Evolutionary conservation across 2,888 invertebrate genomes (phyloP).

Genomic region (Cheilosia vulpina): DNA sequence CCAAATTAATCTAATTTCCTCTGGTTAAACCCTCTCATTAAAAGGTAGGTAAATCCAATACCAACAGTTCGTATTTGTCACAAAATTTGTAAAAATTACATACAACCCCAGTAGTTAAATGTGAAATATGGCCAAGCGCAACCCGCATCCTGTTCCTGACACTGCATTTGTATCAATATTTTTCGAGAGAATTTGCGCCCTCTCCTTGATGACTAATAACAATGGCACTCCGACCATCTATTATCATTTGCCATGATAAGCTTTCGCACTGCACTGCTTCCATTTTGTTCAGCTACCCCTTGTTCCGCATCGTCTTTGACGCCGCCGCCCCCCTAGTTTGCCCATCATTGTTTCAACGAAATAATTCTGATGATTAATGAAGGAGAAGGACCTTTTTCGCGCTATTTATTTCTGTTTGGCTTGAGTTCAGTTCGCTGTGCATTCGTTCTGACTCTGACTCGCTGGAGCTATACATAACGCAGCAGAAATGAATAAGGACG

Average conservation of each 20-base stretch:
- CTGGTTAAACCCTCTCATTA: no score
- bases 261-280: neutral
- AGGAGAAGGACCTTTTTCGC: constrained; percentile 6
- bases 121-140: constrained; percentile 3
- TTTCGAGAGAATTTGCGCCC: neutral
- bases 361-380: constrained; percentile 7
- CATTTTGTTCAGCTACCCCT: neutral
- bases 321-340: neutral
- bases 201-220: constrained; percentile 3
- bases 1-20: no score
- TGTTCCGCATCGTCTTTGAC: neutral
- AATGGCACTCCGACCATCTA: neutral
- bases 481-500: neutral
- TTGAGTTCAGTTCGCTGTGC: neutral
- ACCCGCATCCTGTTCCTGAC: neutral
- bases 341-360: constrained; percentile 5
- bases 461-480: neutral
- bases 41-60: no score
- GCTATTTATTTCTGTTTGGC: constrained; percentile 4
- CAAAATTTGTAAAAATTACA: no score
- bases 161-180: neutral
- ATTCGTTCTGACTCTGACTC: neutral
- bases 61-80: no score
- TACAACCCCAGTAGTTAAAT: neutral
- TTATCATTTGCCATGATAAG: constrained; percentile 7